Percentiles rank a stretch among this genome's conserved stretches.
phyloP scores from a whole-genome alignment of 2,888 invertebrate species.

The Selenia dentaria region DNA sequence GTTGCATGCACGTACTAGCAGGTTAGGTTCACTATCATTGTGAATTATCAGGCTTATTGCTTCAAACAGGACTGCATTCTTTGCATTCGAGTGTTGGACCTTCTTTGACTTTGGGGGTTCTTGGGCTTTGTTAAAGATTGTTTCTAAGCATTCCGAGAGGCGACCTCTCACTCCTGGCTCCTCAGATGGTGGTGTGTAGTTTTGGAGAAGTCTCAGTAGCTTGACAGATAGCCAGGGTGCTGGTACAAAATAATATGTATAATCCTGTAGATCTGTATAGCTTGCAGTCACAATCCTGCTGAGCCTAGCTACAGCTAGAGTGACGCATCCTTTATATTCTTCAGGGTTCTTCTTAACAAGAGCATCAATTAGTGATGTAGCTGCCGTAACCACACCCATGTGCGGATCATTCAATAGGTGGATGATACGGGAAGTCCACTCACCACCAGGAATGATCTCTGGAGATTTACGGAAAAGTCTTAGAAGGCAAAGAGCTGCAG shows the following conservation, averaged over 20 bases:
- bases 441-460: slow-evolving; percentile 98
- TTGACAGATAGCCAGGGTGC: slow-evolving; percentile 99
- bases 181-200: slow-evolving; percentile 99
- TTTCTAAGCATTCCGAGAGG: slow-evolving; percentile 98
- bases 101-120: slow-evolving; percentile 99
- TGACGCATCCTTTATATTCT: slow-evolving; percentile 99
- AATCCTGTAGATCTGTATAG: slow-evolving; percentile 99
- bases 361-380: slow-evolving; percentile 98
- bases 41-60: slow-evolving; percentile 99
- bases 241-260: slow-evolving; percentile 99
- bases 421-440: slow-evolving; percentile 99
- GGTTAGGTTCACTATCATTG: slow-evolving; percentile 98
- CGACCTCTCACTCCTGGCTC: slow-evolving; percentile 97
- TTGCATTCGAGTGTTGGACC: slow-evolving; percentile 99
- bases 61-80: slow-evolving; percentile 99
- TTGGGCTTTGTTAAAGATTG: slow-evolving; percentile 99
- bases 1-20: slow-evolving; percentile 98
- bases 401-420: slow-evolving; percentile 99
- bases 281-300: slow-evolving; percentile 99
- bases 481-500: slow-evolving; percentile 98
- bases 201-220: slow-evolving; percentile 96
- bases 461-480: slow-evolving; percentile 97
- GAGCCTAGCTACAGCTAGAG: slow-evolving; percentile 97
- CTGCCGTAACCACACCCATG: slow-evolving; percentile 99
- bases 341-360: slow-evolving; percentile 99